Evolutionary conservation across 2,888 invertebrate species (phyloP), one percentile per base, ranked within the genome.

Genomic region (Belgica antarctica): DNA sequence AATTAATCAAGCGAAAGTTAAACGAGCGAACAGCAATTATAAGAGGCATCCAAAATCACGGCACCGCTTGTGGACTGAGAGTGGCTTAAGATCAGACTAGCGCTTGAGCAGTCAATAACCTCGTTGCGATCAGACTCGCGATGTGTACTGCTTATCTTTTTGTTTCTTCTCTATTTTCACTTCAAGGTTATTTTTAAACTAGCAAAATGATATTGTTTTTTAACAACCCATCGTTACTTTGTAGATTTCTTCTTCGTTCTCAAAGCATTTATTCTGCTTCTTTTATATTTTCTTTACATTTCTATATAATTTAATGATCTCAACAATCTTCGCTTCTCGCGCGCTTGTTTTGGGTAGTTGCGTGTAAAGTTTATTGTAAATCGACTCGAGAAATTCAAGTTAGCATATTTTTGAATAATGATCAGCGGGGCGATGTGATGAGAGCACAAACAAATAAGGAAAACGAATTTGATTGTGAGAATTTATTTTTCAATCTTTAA

Each of bases 401-500:
- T 52, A 52, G 52, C 52, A 52, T 52, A 52, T 52, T 52, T 52
- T 52, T 52, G 52, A 52, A 52, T 52, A 52, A 52, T 52, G 52
- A 52, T 52, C 19, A 22, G 8, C 22, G 5, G n/a, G n/a, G 46
- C 15, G 8, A 15, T 10, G 4, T 15, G 46, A n/a, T 46, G 46
- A 15, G 15, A 46, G 34, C 34, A 31, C 34, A 10, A 46, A 52
- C 22, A 17, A 52, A 12, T 2, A 52, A 52, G 52, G 8, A 41
- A 41, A 52, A 22, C 8, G 52, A 52, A 52, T 52, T 52, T 52
- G 19, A 19, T 52, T 52, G 22, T 22, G 52, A n/a, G 52, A 52
- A 52, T n/a, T 52, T 19, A 4, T 52, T 22, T n/a, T n/a, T n/a
- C n/a, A n/a, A n/a, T n/a, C n/a, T n/a, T n/a, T n/a, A n/a, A n/a